Evolutionary conservation across 2,888 invertebrate genomes (phyloP), one percentile per base, ranked within the genome.

Genomic region (Stenolophus ochropezus): DNA sequence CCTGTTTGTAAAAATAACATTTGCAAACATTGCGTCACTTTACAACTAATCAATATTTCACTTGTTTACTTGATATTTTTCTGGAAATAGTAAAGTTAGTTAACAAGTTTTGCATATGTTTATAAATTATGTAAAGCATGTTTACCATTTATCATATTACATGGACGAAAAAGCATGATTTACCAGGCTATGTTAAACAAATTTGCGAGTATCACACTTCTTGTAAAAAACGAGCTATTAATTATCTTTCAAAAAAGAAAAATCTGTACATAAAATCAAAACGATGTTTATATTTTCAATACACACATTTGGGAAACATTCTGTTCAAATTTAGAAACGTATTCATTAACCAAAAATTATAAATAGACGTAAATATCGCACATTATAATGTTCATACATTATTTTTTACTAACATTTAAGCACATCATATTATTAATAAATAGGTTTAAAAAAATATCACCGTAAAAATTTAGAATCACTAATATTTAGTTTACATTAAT

Each of bases 1-100:
- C 25, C 23, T 11, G 21, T 21, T 21, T 23, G 21, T 58, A 58
- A 58, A 58, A 58, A 58, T 58, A 23, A 23, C 58, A 23, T 58
- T 8, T 58, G 11, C 58, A 23, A 20, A 56, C 56, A 56, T 56
- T 18, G 5, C 18, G 21, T 56, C 18, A 56, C 20, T 56, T 56
- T 14, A 56, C 56, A 51, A 21, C 56, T 20, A 21, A 56, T 56
- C 21, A 20, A 56, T 51, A 56, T 18, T 18, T 18, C 18, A 20
- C 23, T 58, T 58, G 58, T 58, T 58, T 58, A 23, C 25, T 21
- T 58, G 25, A 21, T 51, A 23, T 58, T 21, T 21, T 58, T 23
- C 33, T 42, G 33, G 33, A 42, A 42, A 42, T 42, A 42, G 33
- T 42, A 42, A 42, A 42, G 33, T 42, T 42, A 42, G 33, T 42